Base-by-base conservation (phyloP, 2,113 vertebrate species). In the Azemiops feae region DNA sequence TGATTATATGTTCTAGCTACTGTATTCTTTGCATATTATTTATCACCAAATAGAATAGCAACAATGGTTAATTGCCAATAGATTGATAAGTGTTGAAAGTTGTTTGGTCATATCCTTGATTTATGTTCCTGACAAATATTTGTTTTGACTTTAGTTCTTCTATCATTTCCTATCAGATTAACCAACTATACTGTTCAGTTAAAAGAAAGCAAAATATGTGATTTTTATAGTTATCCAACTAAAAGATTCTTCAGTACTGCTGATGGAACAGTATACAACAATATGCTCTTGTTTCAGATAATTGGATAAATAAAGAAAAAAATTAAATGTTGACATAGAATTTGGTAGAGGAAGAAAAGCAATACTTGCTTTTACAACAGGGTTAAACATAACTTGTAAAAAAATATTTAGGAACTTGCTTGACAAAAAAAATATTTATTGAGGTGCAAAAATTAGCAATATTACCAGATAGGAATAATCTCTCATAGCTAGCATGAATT, bases 221-320 rank as follows among this genome's bases (percentile, higher is more conserved):
- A 0, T 2, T 0, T 81, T 81, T 81, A 81, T 39, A 20, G 34
- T 39, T 39, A 81, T 20, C 14, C 69, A 81, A 20, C n/a, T 39
- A 81, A 39, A 69, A 34, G 30, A 16, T 69, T n/a, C 12, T 69
- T 69, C 34, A 34, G 34, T 34, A 16, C 64, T n/a, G 30, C 64
- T 69, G 0, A 20, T 39, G 16, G 34, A 39, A 81, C 10, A 39
- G 18, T 81, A 81, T 81, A 20, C 2, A 81, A 74, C 16, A 74
- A 74, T 34, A 34, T 34, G 64, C 30, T 74, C 14, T 69, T 69
- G n/a, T 16, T 74, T 74, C n/a, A 74, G 14, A 18, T 34, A 34
- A 34, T 34, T 74, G n/a, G 14, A 34, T 74, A 74, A 74, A 74
- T 16, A 34, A 74, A n/a, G 4, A 69, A 69, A 74, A n/a, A 16